Evolutionary conservation across 2,113 vertebrate genomes (phyloP).

Genomic region (Cheilinus undulatus): DNA sequence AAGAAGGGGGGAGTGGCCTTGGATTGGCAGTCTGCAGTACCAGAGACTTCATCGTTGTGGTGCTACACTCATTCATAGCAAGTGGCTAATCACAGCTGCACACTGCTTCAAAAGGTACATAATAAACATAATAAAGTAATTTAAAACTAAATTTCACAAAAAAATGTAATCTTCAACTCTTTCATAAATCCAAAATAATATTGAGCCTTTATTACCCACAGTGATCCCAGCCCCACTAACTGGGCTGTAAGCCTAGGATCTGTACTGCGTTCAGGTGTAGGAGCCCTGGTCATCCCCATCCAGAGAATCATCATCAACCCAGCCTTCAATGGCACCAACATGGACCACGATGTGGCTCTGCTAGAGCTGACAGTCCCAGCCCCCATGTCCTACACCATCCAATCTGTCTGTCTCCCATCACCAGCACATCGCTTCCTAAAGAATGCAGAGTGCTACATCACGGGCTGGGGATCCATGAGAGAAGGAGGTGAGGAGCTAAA

Average conservation of each 20-base stretch:
- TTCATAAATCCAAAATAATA: background rate
- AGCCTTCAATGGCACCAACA: slow-evolving; percentile 89
- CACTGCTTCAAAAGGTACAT: slow-evolving; percentile 93
- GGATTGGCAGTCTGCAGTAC: slow-evolving; percentile 94
- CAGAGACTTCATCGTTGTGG: slow-evolving; percentile 89
- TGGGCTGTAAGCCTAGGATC: slow-evolving; percentile 94
- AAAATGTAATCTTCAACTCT: no score
- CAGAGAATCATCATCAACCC: slow-evolving; percentile 90
- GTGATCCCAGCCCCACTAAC: slow-evolving; percentile 60
- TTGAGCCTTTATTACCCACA: slow-evolving; percentile 5
- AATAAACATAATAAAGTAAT: no score
- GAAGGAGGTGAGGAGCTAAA: slow-evolving; percentile 79
- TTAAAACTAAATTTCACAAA: no score
- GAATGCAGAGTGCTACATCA: slow-evolving; percentile 89
- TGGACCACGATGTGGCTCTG: slow-evolving; percentile 92
- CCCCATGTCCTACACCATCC: slow-evolving; percentile 85
- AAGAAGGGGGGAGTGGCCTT: slow-evolving; percentile 91
- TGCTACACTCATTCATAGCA: slow-evolving; percentile 90
- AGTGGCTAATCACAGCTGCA: slow-evolving; percentile 93
- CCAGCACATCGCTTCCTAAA: slow-evolving; percentile 82
- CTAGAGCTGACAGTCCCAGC: slow-evolving; percentile 86
- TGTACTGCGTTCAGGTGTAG: slow-evolving; percentile 83
- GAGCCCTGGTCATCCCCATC: slow-evolving; percentile 87
- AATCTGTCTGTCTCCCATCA: slow-evolving; percentile 90
- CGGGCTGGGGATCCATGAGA: slow-evolving; percentile 91